Conservation (phyloP, 1,140 invertebrate species). For the Bombus waltoni region DNA sequence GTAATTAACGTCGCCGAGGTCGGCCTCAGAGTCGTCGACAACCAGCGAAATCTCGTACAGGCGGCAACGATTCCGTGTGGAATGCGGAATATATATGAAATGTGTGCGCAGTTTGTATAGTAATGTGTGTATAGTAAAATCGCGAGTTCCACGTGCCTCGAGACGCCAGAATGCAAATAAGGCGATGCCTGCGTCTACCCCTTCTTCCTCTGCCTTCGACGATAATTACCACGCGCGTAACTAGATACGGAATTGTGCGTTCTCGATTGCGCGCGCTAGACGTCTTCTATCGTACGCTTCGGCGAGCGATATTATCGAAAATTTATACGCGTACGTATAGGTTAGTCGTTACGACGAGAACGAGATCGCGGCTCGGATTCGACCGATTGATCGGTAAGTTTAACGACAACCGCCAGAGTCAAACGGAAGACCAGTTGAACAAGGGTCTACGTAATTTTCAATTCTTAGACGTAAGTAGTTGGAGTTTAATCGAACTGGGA, state of each 20-base stretch:
- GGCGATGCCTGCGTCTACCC: background rate
- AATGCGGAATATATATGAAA: background rate
- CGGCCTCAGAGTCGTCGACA: background rate
- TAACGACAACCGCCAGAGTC: background rate
- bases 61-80: background rate
- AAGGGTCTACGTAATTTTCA: background rate
- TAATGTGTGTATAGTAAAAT: background rate
- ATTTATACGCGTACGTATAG: background rate
- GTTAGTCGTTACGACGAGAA: background rate
- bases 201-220: background rate
- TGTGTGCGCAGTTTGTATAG: background rate
- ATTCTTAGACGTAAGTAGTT: background rate
- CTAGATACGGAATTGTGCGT: conserved; percentile 65
- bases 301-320: background rate
- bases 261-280: conserved; percentile 34
- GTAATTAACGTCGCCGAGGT: conserved; percentile 36
- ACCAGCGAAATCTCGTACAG: background rate
- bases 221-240: conserved; percentile 73
- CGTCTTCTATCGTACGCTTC: background rate
- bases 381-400: background rate
- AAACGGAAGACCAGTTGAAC: background rate
- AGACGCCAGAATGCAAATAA: conserved; percentile 67
- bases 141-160: conserved; percentile 32
- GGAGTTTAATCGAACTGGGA: background rate
- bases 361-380: background rate